Conservation (phyloP, 2,888 invertebrate genomes). For the Phortica okadai region DNA sequence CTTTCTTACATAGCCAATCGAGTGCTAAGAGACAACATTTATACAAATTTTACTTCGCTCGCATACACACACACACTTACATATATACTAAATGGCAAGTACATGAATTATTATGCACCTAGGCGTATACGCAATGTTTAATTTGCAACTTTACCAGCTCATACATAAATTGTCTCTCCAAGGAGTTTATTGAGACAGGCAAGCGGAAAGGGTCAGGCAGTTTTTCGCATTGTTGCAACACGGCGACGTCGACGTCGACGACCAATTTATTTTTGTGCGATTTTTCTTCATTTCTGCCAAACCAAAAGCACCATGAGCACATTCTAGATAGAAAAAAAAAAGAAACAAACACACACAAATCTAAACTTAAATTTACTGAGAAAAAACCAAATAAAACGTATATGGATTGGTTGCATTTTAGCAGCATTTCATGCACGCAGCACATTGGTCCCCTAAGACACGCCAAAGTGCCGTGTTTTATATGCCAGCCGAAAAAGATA, state of each 20-base stretch:
- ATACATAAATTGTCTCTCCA: slow-evolving; percentile 64
- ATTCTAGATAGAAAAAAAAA: background rate
- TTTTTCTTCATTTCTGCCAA: slow-evolving; percentile 18
- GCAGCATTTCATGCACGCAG: slow-evolving; percentile 12
- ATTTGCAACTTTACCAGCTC: slow-evolving; percentile 63
- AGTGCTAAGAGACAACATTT: background rate
- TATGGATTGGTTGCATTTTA: background rate
- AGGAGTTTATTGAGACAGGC: background rate
- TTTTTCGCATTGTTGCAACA: background rate
- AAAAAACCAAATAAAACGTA: background rate
- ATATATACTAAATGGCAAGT: slow-evolving; percentile 29
- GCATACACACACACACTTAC: background rate
- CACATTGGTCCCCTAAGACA: slow-evolving; percentile 18
- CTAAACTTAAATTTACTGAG: background rate
- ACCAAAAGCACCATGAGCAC: background rate
- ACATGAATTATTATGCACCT: slow-evolving; percentile 70
- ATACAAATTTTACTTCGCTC: background rate
- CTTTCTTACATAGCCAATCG: background rate
- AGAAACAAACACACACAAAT: background rate
- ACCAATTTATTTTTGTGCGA: slow-evolving; percentile 24
- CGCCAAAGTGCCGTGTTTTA: background rate
- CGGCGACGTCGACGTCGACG: background rate
- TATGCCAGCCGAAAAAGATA: background rate
- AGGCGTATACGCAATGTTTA: slow-evolving; percentile 72
- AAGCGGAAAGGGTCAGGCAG: background rate